Evolutionary conservation across 2,888 invertebrate genomes (phyloP).

Genomic region (Epinotia bilunana): DNA sequence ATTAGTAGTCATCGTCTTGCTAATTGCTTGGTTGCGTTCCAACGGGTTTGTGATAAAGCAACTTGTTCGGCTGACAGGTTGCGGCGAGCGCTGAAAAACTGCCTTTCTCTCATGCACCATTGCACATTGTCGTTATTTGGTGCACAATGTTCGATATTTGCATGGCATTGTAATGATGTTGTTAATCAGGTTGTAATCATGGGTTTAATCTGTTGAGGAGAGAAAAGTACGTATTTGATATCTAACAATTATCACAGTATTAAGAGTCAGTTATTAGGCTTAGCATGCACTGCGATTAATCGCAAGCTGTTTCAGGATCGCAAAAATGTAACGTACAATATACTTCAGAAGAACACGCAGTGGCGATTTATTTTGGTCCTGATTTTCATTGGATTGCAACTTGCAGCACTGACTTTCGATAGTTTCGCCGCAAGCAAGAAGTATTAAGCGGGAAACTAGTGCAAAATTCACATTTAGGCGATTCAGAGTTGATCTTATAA

Average conservation of each 20-base stretch:
- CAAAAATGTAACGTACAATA: too few species aligned
- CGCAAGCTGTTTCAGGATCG: too few species aligned
- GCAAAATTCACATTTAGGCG: too few species aligned
- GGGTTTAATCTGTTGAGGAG: not conserved
- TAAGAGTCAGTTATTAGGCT: too few species aligned
- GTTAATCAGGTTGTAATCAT: not conserved
- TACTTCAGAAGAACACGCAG: too few species aligned
- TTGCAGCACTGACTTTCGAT: too few species aligned
- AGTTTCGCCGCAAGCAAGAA: too few species aligned
- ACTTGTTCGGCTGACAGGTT: constrained; percentile 51
- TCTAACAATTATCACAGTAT: not conserved
- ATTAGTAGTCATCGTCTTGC: constrained; percentile 47
- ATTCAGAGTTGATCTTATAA: too few species aligned
- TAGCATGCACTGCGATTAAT: too few species aligned
- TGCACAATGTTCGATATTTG: constrained; percentile 37
- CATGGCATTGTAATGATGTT: constrained; percentile 20
- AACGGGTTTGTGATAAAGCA: constrained; percentile 46
- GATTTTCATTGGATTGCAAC: too few species aligned
- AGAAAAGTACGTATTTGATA: not conserved
- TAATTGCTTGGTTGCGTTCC: constrained; percentile 52
- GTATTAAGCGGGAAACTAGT: too few species aligned
- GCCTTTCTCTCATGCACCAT: constrained; percentile 57
- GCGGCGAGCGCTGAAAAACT: constrained; percentile 48
- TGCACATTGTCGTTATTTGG: constrained; percentile 46
- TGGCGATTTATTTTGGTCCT: too few species aligned